phyloP scores from a whole-genome alignment of 2,797 vertebrate species.

The Masticophis lateralis region DNA sequence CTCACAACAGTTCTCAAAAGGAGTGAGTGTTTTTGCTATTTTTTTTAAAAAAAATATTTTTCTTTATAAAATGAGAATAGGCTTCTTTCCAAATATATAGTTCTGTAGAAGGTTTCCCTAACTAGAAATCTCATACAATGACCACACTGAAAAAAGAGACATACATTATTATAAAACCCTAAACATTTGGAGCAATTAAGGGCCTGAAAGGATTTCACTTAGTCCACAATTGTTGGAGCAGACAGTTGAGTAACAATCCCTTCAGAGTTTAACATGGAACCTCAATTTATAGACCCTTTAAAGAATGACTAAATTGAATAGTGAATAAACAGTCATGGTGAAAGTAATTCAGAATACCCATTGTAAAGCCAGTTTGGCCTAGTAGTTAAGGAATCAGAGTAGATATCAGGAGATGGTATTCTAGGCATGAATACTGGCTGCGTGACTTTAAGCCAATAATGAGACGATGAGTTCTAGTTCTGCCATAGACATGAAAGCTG shows the following conservation, averaged over 20 bases:
- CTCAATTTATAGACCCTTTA: too few relatives aligned
- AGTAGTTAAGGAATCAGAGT: not conserved
- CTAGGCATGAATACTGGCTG: not conserved
- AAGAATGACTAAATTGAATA: not conserved
- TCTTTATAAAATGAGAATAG: not conserved
- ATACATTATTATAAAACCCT: not conserved
- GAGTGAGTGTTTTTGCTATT: conserved; percentile 50
- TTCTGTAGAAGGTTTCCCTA: not conserved
- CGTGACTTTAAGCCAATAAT: not conserved
- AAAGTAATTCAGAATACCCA: not conserved
- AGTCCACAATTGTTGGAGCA: not conserved
- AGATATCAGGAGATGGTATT: not conserved
- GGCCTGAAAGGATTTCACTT: not conserved
- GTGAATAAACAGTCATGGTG: not conserved
- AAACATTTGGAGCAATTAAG: not conserved
- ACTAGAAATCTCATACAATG: not conserved
- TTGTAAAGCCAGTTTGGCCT: not conserved
- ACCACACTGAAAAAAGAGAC: not conserved
- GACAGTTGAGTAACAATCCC: not conserved
- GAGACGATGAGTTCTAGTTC: not conserved
- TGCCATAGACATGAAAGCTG: not conserved
- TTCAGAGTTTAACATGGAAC: not conserved
- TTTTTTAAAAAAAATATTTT: not conserved
- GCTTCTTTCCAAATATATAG: not conserved
- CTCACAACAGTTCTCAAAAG: conserved; percentile 19